Evolutionary conservation across 64 coral and sea anemone genomes (phyloP).

Genomic region (Montipora foliosa): DNA sequence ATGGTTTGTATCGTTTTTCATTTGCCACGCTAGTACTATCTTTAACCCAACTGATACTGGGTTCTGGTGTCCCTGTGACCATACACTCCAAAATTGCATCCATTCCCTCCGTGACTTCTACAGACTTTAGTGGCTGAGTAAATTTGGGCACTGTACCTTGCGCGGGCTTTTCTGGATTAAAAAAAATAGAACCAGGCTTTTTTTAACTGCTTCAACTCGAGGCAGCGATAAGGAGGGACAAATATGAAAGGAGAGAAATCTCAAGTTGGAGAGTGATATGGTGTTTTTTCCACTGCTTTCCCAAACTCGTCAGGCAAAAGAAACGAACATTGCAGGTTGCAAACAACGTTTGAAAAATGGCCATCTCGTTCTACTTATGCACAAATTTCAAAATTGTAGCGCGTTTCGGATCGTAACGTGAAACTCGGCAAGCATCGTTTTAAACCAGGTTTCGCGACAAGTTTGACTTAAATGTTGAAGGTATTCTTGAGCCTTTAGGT

Average conservation of each 20-base stretch:
- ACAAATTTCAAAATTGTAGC: too few species aligned
- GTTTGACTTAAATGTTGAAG: too few species aligned
- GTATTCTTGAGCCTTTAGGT: too few species aligned
- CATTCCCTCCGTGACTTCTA: conserved; percentile 68
- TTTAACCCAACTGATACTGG: conserved; percentile 81
- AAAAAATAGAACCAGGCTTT: background rate
- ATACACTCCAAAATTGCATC: conserved; percentile 62
- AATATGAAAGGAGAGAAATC: background rate
- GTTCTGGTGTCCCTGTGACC: conserved; percentile 75
- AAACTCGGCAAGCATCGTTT: too few species aligned
- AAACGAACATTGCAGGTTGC: too few species aligned
- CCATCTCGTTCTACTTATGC: too few species aligned
- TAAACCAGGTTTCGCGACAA: too few species aligned
- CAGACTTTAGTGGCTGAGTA: conserved; percentile 61
- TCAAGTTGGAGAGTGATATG: background rate
- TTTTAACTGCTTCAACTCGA: background rate
- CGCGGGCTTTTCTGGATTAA: background rate
- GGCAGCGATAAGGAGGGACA: background rate
- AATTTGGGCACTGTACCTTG: conserved; percentile 65
- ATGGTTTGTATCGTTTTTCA: conserved; percentile 55
- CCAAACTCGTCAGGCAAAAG: too few species aligned
- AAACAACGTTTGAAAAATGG: too few species aligned
- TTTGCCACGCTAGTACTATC: conserved; percentile 64
- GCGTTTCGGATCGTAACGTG: too few species aligned
- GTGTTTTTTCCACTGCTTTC: too few species aligned